Conservation (phyloP, 2,888 invertebrate genomes). For the Petrolisthes manimaculis region DNA sequence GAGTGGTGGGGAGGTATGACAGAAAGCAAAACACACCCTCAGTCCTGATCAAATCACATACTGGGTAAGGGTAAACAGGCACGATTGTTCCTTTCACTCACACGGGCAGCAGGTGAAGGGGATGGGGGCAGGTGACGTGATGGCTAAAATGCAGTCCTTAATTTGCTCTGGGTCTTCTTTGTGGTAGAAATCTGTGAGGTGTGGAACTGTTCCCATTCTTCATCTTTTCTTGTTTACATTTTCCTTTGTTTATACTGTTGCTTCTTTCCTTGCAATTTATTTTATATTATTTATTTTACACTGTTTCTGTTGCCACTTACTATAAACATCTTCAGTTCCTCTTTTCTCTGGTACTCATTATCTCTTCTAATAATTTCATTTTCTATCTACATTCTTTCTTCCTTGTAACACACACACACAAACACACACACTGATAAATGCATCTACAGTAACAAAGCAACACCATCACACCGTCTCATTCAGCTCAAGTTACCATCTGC, state of each 20-base stretch:
- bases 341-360: not conserved
- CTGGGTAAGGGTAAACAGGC: conserved; percentile 1
- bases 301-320: not conserved
- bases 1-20: not conserved
- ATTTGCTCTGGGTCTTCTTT: not conserved
- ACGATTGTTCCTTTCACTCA: not conserved
- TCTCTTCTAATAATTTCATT: not conserved
- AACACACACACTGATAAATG: too few species aligned
- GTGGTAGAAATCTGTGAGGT: not conserved
- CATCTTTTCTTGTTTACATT: not conserved
- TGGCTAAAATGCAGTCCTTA: not conserved
- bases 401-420: too few species aligned
- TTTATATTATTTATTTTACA: not conserved
- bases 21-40: not conserved
- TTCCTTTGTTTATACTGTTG: not conserved
- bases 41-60: conserved; percentile 18
- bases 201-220: not conserved
- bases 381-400: not conserved
- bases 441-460: too few species aligned
- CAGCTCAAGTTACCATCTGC: too few species aligned
- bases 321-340: not conserved
- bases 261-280: not conserved
- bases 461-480: too few species aligned
- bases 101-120: not conserved
- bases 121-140: not conserved